Evolutionary conservation across 92 coral and sea anemone genomes (phyloP).

Genomic region (Zoanthus solanderi): DNA sequence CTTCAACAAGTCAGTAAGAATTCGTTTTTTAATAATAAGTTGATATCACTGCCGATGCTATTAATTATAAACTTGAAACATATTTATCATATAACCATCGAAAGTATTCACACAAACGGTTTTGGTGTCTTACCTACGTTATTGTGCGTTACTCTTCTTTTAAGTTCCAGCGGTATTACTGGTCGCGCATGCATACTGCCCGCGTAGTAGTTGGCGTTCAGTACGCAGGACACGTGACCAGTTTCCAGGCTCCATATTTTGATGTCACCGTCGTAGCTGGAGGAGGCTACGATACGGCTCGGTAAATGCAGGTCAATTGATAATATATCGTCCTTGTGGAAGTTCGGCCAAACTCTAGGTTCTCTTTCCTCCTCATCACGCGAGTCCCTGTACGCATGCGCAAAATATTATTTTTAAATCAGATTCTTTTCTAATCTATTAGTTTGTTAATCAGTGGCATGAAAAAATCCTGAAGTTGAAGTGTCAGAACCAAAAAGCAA

Average conservation of each 20-base stretch:
- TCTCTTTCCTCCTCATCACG: conserved; percentile 91
- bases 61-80: too few species aligned
- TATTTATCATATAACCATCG: background rate
- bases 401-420: background rate
- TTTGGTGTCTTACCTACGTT: conserved; percentile 66
- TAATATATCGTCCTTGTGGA: conserved; percentile 95
- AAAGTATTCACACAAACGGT: background rate
- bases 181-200: conserved; percentile 60
- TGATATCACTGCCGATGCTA: too few species aligned
- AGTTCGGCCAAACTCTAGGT: conserved; percentile 91
- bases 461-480: too few species aligned
- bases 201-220: conserved; percentile 78
- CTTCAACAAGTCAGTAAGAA: too few species aligned
- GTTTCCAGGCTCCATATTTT: conserved; percentile 97
- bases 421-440: background rate
- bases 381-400: conserved; percentile 62
- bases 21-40: too few species aligned
- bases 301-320: conserved; percentile 86
- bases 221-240: conserved; percentile 81
- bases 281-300: conserved; percentile 84
- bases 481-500: too few species aligned
- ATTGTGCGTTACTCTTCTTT: conserved; percentile 70
- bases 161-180: conserved; percentile 87
- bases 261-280: conserved; percentile 94
- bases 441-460: background rate